Conservation (phyloP, 2,797 vertebrate species). For the Phyllotis vaccarum region DNA sequence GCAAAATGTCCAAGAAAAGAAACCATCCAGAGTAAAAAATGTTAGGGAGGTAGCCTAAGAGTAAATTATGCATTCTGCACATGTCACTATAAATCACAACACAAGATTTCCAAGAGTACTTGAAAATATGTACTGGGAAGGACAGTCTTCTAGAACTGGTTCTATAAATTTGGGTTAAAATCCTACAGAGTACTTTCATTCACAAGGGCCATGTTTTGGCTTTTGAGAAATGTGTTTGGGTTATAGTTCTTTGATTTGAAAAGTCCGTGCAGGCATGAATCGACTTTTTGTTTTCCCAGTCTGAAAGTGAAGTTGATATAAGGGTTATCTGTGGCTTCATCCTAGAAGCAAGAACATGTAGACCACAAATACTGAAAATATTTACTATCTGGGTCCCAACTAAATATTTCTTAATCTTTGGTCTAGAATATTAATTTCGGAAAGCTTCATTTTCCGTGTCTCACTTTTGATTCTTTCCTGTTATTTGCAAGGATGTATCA, state of each 20-base stretch:
- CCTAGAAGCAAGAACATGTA: not conserved
- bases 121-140: constrained; percentile 37
- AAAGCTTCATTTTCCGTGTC: not conserved
- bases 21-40: not conserved
- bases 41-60: constrained; percentile 12
- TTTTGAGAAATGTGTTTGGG: constrained; percentile 23
- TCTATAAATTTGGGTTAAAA: constrained; percentile 38
- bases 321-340: constrained; percentile 52
- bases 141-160: not conserved
- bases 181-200: not conserved
- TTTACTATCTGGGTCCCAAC: not conserved
- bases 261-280: constrained; percentile 39
- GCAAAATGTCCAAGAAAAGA: not conserved
- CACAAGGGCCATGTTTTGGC: constrained; percentile 33
- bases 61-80: not conserved
- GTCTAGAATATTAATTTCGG: constrained; percentile 14
- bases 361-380: not conserved
- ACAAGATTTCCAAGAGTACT: constrained; percentile 33
- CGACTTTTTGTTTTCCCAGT: not conserved
- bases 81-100: constrained; percentile 15
- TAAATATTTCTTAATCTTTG: not conserved
- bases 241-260: constrained; percentile 53
- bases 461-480: not conserved
- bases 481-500: not conserved
- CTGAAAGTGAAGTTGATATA: constrained; percentile 69